Percentiles rank a stretch among this genome's conserved stretches.
Conservation (phyloP, 2,797 vertebrate species). For the Fundulus diaphanus region DNA sequence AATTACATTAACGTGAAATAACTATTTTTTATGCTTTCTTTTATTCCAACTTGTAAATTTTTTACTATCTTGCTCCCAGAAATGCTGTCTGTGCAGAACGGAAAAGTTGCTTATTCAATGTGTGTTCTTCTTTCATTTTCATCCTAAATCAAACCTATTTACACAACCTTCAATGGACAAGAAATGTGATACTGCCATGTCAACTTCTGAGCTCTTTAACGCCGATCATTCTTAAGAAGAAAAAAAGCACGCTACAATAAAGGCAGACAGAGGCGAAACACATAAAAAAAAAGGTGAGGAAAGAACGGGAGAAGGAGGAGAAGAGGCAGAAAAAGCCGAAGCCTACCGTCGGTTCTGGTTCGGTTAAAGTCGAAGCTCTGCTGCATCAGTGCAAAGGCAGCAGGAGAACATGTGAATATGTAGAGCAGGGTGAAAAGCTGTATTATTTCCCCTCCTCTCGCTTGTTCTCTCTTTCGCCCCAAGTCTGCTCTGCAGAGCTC, state of each 20-base stretch:
- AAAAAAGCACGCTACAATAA: background rate
- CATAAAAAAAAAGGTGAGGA: background rate
- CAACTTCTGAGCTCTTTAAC: background rate
- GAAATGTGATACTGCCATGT: background rate
- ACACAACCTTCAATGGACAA: background rate
- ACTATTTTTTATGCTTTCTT: background rate
- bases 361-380: constrained; percentile 41
- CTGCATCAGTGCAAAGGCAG: constrained; percentile 51
- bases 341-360: constrained; percentile 59
- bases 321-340: constrained; percentile 3
- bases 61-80: background rate
- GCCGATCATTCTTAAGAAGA: background rate
- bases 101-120: background rate
- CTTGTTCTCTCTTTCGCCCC: constrained; percentile 18
- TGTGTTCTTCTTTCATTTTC: background rate
- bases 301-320: background rate
- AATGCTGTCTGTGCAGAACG: background rate
- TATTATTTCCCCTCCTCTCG: constrained; percentile 36
- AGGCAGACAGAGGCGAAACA: background rate
- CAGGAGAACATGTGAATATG: constrained; percentile 44
- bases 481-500: constrained; percentile 40
- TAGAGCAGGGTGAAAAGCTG: constrained; percentile 54
- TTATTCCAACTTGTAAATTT: background rate
- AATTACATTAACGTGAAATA: background rate
- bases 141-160: background rate